Conservation (phyloP, 2,113 vertebrate genomes). For the Prolemur simus region DNA sequence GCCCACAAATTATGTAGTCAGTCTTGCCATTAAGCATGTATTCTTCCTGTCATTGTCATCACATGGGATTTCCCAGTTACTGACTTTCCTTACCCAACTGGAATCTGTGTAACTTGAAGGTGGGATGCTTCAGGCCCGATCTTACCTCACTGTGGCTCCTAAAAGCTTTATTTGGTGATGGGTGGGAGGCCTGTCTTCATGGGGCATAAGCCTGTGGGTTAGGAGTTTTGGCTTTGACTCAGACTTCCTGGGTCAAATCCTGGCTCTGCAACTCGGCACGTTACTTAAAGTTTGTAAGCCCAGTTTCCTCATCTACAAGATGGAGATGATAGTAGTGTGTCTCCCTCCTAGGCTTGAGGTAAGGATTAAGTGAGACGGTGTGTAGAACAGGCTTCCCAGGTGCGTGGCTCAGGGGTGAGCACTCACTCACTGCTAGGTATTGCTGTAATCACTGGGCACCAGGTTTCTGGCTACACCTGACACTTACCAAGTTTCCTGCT, state of each 20-base stretch:
- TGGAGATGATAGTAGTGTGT: background rate
- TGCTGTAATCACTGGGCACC: fast-evolving
- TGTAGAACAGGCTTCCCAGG: too few species aligned
- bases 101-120: background rate
- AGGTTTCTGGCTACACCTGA: background rate
- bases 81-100: background rate
- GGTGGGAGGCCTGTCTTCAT: background rate
- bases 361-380: fast-evolving
- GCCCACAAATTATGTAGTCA: background rate
- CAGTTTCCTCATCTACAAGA: background rate
- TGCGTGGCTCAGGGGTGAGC: too few species aligned
- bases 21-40: fast-evolving
- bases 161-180: background rate
- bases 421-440: fast-evolving
- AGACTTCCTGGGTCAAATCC: background rate
- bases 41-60: background rate
- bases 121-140: background rate
- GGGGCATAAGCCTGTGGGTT: background rate
- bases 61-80: background rate
- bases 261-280: background rate
- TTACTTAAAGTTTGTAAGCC: background rate
- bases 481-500: fast-evolving
- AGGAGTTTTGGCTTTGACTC: background rate
- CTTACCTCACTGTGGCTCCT: background rate
- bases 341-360: fast-evolving